Evolutionary conservation across 2,113 vertebrate genomes (phyloP).

Genomic region (Proterorhinus semilunaris): DNA sequence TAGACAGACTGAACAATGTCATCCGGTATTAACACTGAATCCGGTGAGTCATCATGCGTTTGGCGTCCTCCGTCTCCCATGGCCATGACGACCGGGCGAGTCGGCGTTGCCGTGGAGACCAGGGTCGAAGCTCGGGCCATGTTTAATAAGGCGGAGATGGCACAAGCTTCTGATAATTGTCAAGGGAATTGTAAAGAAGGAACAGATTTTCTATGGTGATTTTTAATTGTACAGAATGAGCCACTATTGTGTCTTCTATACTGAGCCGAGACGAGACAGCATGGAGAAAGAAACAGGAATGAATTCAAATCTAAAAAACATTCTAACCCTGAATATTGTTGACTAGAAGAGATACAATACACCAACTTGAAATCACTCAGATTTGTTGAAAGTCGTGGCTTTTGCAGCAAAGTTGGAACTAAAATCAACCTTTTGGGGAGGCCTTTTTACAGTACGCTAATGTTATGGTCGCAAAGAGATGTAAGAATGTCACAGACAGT

Average conservation of each 20-base stretch:
- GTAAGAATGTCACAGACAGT: too few species aligned
- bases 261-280: neutral
- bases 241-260: neutral
- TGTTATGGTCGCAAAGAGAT: too few species aligned
- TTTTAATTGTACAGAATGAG: constrained; percentile 9
- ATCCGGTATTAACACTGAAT: neutral
- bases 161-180: constrained; percentile 35
- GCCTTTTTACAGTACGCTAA: too few species aligned
- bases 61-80: constrained; percentile 46
- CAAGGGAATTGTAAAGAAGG: neutral
- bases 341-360: too few species aligned
- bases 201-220: neutral
- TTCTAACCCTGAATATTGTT: too few species aligned
- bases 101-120: constrained; percentile 47
- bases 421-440: too few species aligned
- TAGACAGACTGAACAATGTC: neutral
- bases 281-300: neutral
- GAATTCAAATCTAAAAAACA: neutral
- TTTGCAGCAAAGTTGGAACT: too few species aligned
- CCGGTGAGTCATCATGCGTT: constrained; percentile 12
- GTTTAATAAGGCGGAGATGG: constrained; percentile 36
- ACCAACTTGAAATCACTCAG: too few species aligned
- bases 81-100: constrained; percentile 41
- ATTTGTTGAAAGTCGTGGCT: too few species aligned
- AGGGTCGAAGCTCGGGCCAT: constrained; percentile 40